These are phyloP conservation scores for Omphaloscelis lunosa DNA, from an alignment of 2,888 invertebrate species.

Conservation along the genomic window DNA sequence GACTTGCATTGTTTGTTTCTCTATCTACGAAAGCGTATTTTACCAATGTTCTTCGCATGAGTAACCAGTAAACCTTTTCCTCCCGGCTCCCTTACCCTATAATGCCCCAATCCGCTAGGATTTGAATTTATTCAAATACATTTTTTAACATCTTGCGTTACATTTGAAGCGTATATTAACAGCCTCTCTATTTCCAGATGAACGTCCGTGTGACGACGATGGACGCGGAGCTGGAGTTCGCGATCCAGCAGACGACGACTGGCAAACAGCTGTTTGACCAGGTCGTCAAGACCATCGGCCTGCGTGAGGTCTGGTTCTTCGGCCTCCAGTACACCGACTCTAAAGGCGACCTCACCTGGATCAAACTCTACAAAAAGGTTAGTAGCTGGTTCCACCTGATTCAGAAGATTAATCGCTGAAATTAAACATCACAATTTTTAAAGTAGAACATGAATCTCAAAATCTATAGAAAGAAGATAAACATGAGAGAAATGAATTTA, in stretches of 20 bases:
- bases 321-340: conserved; percentile 99
- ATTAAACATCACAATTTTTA: not conserved
- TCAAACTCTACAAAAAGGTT: conserved; percentile 99
- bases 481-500: not conserved
- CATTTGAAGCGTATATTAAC: conserved; percentile 7
- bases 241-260: conserved; percentile 99
- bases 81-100: not conserved
- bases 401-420: not conserved
- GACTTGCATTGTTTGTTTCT: conserved; percentile 3
- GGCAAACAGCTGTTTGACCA: conserved; percentile 99
- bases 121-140: not conserved
- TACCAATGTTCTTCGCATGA: not conserved
- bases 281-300: conserved; percentile 99
- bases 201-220: conserved; percentile 99
- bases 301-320: conserved; percentile 99
- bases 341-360: conserved; percentile 99
- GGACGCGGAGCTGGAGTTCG: conserved; percentile 99
- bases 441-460: not conserved
- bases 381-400: conserved; percentile 71
- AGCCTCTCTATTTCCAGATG: conserved; percentile 92
- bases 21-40: not conserved
- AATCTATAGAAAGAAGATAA: not conserved
- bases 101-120: not conserved
- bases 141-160: not conserved
- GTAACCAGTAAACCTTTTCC: not conserved